Percentiles rank a stretch among this genome's conserved stretches.
Conservation (phyloP, 2,797 vertebrate species). For the Trichosurus vulpecula region DNA sequence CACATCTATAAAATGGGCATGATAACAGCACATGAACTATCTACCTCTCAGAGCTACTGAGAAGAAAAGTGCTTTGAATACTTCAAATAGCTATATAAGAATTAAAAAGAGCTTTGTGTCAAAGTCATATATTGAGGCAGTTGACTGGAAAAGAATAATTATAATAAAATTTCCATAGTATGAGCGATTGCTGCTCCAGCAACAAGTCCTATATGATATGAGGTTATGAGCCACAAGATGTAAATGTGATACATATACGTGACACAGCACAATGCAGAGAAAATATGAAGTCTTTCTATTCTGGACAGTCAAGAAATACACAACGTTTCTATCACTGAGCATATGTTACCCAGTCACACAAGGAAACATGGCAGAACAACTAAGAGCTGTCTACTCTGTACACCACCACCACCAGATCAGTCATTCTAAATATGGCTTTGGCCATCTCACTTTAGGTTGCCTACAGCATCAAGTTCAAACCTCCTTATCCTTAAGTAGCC, state of each 20-base stretch:
- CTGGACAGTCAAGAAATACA: neutral
- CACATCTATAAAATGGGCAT: neutral
- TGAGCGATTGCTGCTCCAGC: too few relatives aligned
- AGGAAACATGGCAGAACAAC: too few relatives aligned
- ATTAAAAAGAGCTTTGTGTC: neutral
- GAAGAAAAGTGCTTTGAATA: neutral
- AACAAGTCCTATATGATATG: neutral
- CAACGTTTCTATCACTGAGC: neutral
- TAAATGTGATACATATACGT: neutral
- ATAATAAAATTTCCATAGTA: too few relatives aligned
- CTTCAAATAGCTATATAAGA: neutral
- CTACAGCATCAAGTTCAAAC: too few relatives aligned
- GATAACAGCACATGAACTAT: neutral
- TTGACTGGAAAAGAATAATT: neutral
- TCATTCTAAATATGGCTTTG: too few relatives aligned
- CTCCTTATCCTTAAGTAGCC: too few relatives aligned
- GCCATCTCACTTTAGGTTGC: too few relatives aligned
- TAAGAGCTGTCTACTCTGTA: too few relatives aligned
- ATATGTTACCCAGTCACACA: neutral
- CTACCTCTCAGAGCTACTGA: neutral
- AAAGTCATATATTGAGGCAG: too few relatives aligned
- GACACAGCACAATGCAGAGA: neutral
- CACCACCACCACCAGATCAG: too few relatives aligned
- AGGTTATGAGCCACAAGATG: neutral
- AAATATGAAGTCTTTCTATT: neutral